Evolutionary conservation across 2,888 invertebrate genomes (phyloP), one percentile per base, ranked within the genome.

Genomic region (Catocala sponsa): DNA sequence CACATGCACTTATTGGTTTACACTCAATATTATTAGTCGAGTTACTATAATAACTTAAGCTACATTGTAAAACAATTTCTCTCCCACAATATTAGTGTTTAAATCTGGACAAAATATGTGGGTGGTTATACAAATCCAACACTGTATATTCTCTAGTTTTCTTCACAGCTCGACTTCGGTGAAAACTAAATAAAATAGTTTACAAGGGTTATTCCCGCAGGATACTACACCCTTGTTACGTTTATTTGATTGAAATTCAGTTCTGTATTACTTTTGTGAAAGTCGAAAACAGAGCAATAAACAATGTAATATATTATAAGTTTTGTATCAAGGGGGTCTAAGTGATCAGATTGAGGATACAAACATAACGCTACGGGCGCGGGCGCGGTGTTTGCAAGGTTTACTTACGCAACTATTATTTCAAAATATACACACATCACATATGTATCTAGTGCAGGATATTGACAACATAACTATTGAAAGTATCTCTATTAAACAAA

Each of bases 151-250:
- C 50, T 51, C 58, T 10, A 59, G 59, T 71, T 68, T 61, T 67
- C 73, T 72, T 63, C 59, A 59, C 57, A 69, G 68, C 66, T 72
- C 59, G 69, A 72, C 68, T 78, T 80, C 63, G 61, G 70, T 63
- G 76, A 76, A 86, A 85, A 82, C 78, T 79, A 83, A 85, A 86
- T 86, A 85, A 88, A 88, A 87, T 84, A 86, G 84, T 87, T 87
- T 81, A 80, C 81, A 83, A 82, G 84, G 86, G 86, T 84, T 69
- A 70, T 61, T 83, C 88, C 85, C 88, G 57, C 62, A 68, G 86
- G 88, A 80, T 74, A 52, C 64, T 66, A 78, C 72, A 79, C 77
- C 81, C 79, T 80, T 79, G 79, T 81, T 82, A 82, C 76, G 71
- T 81, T 85, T 81, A 84, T 86, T 84, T 79, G 73, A 80, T 79